Base-by-base conservation (phyloP, 2,797 vertebrate species). In the Gadopsis marmoratus region DNA sequence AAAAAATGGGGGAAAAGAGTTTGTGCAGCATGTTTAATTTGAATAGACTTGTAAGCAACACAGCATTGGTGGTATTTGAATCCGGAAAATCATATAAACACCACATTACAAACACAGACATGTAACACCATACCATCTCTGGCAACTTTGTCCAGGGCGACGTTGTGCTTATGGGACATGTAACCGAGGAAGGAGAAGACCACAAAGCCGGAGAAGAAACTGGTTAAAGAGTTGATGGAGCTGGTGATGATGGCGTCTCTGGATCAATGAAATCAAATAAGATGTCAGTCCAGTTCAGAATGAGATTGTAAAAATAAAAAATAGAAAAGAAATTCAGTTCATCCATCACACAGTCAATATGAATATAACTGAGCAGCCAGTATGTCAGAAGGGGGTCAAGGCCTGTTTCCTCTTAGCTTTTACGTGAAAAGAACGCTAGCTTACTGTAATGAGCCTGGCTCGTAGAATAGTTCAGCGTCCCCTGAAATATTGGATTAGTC, bases 141-240 rank as follows among this genome's bases (percentile, higher is more conserved):
- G 70, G 96, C 97, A 50, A 98, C 97, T 69, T 97, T 96, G 76
- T 96, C 95, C 9, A 98, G 93, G 79, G 95, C 91, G 31, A 97
- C 96, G 0, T 95, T 96, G 93, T 97, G 97, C 78, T 97, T 97
- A 76, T 97, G 93, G 5, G 97, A 96, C 96, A 98, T 96, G 89
- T 98, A 97, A 7, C 97, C 97, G 72, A 98, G 94, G 92, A 97
- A 97, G 68, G 97, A 97, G 93, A 98, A 98, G 86, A 98, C 97
- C 83, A 98, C 97, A 26, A 98, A 98, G 51, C 97, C 97, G 0
- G 97, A 97, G 94, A 97, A 98, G 93, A 98, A 98, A 86, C 97
- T 98, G 21, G 97, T 98, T 86, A 98, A 90, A 31, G 97, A 97
- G 90, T 98, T 98, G 92, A 98, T 96, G 47, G 97, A 97, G 79